Percentiles rank a stretch among this genome's conserved stretches.
Evolutionary conservation across 2,797 vertebrate genomes (phyloP).

Genomic region (Schizopygopsis malacanthus): DNA sequence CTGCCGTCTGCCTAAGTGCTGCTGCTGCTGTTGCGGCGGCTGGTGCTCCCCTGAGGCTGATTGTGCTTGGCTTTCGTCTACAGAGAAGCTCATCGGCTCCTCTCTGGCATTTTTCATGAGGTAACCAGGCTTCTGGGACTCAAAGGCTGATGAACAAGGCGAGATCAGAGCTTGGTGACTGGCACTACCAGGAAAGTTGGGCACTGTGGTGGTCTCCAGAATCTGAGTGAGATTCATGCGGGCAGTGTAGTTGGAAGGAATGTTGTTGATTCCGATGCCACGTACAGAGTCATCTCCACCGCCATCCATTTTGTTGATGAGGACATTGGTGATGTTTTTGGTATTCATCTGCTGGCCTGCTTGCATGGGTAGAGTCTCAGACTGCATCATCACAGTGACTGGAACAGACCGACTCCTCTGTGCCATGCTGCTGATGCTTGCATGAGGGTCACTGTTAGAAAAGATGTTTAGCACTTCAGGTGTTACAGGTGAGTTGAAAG

Average conservation of each 20-base stretch:
- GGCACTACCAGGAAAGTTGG: slow-evolving; percentile 83
- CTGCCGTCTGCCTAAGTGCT: slow-evolving; percentile 65
- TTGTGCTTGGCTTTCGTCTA: slow-evolving; percentile 85
- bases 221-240: slow-evolving; percentile 99
- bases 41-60: slow-evolving; percentile 80
- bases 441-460: slow-evolving; percentile 80
- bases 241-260: slow-evolving; percentile 93
- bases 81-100: slow-evolving; percentile 86
- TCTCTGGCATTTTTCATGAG: slow-evolving; percentile 87
- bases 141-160: slow-evolving; percentile 84
- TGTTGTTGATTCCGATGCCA: slow-evolving; percentile 90
- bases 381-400: slow-evolving; percentile 98
- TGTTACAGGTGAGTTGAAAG: slow-evolving; percentile 88
- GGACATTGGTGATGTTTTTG: slow-evolving; percentile 89
- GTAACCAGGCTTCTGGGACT: slow-evolving; percentile 90
- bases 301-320: slow-evolving; percentile 93
- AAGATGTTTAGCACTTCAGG: slow-evolving; percentile 90
- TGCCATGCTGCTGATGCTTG: slow-evolving; percentile 86
- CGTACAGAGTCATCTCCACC: slow-evolving; percentile 86
- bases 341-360: slow-evolving; percentile 79
- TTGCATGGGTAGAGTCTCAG: slow-evolving; percentile 83
- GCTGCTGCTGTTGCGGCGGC: slow-evolving; percentile 57
- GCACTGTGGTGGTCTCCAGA: slow-evolving; percentile 83
- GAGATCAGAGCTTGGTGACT: slow-evolving; percentile 84
- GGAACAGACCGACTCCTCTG: slow-evolving; percentile 98